A percentile compares a stretch with the other conserved stretches of the same genome.
Evolutionary conservation across 2,113 vertebrate genomes (phyloP).

Genomic region (Carlito syrichta): DNA sequence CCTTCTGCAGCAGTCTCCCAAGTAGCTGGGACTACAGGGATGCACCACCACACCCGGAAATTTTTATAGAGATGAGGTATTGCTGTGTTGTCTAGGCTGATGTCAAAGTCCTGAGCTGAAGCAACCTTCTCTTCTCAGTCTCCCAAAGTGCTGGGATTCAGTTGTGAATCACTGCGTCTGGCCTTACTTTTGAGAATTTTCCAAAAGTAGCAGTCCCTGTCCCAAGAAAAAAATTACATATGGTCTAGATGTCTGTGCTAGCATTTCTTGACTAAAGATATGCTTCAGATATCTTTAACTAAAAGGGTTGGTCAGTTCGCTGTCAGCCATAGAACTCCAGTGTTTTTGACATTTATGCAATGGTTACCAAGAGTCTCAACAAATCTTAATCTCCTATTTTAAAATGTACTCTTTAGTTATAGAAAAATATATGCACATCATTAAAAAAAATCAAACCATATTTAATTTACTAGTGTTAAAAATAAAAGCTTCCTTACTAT

Average conservation of each 20-base stretch:
- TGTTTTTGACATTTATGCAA: background rate
- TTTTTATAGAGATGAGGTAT: too few relatives aligned
- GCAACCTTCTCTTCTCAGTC: too few relatives aligned
- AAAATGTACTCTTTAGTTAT: background rate
- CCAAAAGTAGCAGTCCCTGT: background rate
- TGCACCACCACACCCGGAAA: too few relatives aligned
- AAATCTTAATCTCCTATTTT: conserved; percentile 16
- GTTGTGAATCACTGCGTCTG: too few relatives aligned
- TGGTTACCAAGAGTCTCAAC: background rate
- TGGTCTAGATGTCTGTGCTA: background rate
- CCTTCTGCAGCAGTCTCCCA: too few relatives aligned
- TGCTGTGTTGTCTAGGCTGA: too few relatives aligned
- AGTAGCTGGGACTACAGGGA: too few relatives aligned
- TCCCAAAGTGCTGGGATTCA: too few relatives aligned
- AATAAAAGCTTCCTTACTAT: background rate
- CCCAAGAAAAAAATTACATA: background rate
- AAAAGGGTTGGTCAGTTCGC: background rate
- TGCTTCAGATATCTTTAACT: background rate
- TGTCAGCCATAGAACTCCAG: background rate
- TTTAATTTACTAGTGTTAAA: conserved; percentile 12
- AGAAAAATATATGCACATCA: background rate
- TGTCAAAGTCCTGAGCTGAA: too few relatives aligned
- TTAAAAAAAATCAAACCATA: background rate
- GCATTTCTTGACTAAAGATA: background rate
- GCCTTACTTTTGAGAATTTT: conserved; percentile 15